phyloP scores from a whole-genome alignment of 2,888 invertebrate species.

The Oscheius sp. region DNA sequence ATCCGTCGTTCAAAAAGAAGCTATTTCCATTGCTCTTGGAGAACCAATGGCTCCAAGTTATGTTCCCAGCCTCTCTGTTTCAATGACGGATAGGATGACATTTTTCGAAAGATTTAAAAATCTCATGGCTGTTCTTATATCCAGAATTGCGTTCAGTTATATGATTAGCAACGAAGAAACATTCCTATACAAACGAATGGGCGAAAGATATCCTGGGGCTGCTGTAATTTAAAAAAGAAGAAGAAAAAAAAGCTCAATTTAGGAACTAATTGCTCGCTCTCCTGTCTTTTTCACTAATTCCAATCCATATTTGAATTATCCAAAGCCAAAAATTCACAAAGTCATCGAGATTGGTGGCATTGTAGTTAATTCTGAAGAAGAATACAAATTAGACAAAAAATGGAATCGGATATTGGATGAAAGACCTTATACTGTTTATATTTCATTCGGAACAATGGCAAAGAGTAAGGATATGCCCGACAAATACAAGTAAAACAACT shows the following conservation, averaged over 20 bases:
- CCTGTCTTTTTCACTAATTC: constrained; percentile 29
- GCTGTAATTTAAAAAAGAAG: background rate
- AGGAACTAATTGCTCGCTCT: constrained; percentile 4
- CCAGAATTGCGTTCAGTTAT: background rate
- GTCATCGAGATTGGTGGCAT: constrained; percentile 26
- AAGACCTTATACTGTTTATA: constrained; percentile 23
- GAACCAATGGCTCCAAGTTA: constrained; percentile 21
- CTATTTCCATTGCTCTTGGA: constrained; percentile 26
- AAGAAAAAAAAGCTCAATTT: too few species aligned
- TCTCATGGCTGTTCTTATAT: background rate
- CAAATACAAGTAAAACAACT: constrained; percentile 1
- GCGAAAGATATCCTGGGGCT: background rate
- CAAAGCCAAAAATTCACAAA: constrained; percentile 14
- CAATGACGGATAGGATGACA: constrained; percentile 15
- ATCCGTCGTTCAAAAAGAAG: constrained; percentile 35
- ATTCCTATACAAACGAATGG: background rate
- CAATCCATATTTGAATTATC: constrained; percentile 29
- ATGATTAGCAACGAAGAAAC: background rate
- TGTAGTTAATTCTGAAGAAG: constrained; percentile 4
- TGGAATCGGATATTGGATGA: constrained; percentile 20
- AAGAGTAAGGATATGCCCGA: constrained; percentile 26
- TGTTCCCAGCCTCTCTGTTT: background rate
- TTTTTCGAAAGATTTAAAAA: constrained; percentile 18
- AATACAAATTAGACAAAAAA: constrained; percentile 14
- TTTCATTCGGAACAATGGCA: constrained; percentile 30